Base-by-base conservation (phyloP, 2,888 invertebrate species). In the Colletes collaris region DNA sequence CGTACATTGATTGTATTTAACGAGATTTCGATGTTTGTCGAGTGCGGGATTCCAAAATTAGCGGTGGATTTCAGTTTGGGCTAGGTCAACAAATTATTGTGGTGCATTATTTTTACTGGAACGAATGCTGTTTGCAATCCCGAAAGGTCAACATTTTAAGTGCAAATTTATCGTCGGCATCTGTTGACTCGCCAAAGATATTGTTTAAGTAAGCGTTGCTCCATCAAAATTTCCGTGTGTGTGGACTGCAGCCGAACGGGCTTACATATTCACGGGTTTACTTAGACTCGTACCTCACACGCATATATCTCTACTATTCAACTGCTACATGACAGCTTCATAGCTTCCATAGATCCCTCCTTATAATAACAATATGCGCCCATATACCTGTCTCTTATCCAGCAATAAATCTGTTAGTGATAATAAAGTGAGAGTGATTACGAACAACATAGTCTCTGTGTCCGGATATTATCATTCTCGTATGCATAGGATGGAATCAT, bases 191-290 rank as follows among this genome's bases (percentile, higher is more conserved):
- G 75, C 69, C 65, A 78, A 76, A 62, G 71, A 56, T 53, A 72
- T 59, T 68, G 78, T 74, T 80, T 78, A 78, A 67, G 60, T 13
- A 59, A 60, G 53, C 62, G 65, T 89, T 87, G 87, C 89, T 88
- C 87, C 86, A 85, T 87, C 86, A 84, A 89, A 87, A 87, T 88
- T 84, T 88, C 27, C 79, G 78, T 77, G 74, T 83, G 82, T 80
- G 74, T 83, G 82, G 78, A 83, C 83, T 82, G 74, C 72, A 84
- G 76, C 80, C 84, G 77, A 81, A 83, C 85, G 79, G 86, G 87
- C 84, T 84, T 79, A 79, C 82, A 65, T 65, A 76, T 76, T 76
- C 78, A 69, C 60, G 69, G 69, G 60, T 78, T 78, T 77, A 78
- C 65, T 83, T 73, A 68, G 56, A 76, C 67, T 63, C 58, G 16